Evolutionary conservation across 2,797 vertebrate genomes (phyloP), one percentile per base, ranked within the genome.

Genomic region (Pempheris klunzingeri): DNA sequence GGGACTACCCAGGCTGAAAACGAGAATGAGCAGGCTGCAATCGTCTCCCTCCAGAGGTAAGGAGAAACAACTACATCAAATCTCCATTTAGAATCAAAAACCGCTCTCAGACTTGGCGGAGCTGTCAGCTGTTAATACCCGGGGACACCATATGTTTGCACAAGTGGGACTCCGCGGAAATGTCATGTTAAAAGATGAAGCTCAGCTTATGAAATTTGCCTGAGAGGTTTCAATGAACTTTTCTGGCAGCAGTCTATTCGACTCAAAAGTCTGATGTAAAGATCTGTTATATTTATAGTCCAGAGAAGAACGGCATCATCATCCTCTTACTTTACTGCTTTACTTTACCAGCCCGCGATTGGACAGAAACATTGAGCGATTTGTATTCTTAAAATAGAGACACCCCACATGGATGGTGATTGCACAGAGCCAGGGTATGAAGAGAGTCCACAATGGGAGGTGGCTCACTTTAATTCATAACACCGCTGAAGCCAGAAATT

Each of bases 41-140:
- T 99, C 88, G 97, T 99, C 82, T 98, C 98, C 92, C 98, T 99
- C 91, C 98, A 99, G 94, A 98, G 98, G 98, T 99, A 96, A 88
- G 84, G 65, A 76, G 71, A 81, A 77, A 86, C 80, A 77, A 75
- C 63, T 89, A 82, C 87, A 89, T 53, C 72, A 49, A 13, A 67
- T 63, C 41, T 41, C 34, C 30, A 24, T 66, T 74, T 22, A 30
- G 64, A 74, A 67, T 3, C 5, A 11, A 54, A 73, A 78, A 49
- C 18, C 0, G 4, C 57, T 63, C 7, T 15, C 50, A 47, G 32
- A 62, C 49, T n/a, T 30, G 43, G 22, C 3, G 20, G 32, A 53
- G 24, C 49, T 50, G 60, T 69, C 57, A 65, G 61, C 69, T 47
- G 59, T 49, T 65, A 28, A 43, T 53, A 36, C 46, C 78, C 17